Conservation (phyloP, 2,113 vertebrate species). For the Eidolon helvum region DNA sequence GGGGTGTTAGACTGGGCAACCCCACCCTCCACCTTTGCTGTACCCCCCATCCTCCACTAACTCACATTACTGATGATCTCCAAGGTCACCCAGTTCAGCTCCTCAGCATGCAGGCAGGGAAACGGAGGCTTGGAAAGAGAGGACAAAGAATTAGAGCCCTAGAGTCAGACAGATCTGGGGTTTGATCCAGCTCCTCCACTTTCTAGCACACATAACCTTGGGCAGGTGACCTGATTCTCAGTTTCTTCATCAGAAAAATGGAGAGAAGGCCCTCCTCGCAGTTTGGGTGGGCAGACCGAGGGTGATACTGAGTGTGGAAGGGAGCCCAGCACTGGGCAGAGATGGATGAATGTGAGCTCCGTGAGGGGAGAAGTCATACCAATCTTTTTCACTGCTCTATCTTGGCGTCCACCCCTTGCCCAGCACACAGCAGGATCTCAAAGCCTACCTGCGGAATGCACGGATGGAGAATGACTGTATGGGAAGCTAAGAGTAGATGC, state of each 20-base stretch:
- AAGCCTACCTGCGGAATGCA: fast-evolving
- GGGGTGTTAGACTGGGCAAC: background rate
- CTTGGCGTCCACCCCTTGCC: fast-evolving
- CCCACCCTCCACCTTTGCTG: fast-evolving
- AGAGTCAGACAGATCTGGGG: background rate
- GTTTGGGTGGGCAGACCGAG: background rate
- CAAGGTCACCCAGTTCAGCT: background rate
- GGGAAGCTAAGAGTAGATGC: background rate
- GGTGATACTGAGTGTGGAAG: background rate
- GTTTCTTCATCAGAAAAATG: background rate
- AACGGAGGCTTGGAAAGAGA: background rate
- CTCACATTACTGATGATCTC: background rate
- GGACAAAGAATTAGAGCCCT: background rate
- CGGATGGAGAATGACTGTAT: fast-evolving
- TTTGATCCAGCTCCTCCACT: background rate
- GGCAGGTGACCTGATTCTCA: background rate
- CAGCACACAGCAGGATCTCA: background rate
- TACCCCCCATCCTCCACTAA: background rate
- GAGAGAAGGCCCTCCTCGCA: background rate
- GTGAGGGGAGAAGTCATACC: fast-evolving
- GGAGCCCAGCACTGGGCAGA: background rate
- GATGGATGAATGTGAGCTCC: background rate
- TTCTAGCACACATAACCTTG: background rate
- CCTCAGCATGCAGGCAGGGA: background rate
- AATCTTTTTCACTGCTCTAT: too few relatives aligned